Percentiles rank a stretch among this genome's conserved stretches.
Evolutionary conservation across 2,888 invertebrate species (phyloP).

Genomic region (Iselma pallidipennis): DNA sequence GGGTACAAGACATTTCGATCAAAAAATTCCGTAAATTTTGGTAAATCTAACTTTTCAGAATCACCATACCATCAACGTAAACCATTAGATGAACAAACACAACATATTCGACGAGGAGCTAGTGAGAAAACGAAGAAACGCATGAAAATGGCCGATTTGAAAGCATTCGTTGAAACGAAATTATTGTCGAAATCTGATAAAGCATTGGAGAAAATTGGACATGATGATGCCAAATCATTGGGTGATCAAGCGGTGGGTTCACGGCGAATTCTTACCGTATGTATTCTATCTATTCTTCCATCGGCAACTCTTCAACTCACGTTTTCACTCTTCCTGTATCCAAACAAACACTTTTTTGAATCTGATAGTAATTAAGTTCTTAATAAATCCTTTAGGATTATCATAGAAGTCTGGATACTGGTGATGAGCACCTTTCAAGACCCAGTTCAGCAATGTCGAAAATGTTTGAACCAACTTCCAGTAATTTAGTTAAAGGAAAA

Average conservation of each 20-base stretch:
- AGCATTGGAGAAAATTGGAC: conserved; percentile 86
- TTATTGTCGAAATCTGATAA: conserved; percentile 89
- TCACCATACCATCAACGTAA: conserved; percentile 55
- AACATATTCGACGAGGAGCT: conserved; percentile 69
- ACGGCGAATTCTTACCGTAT: conserved; percentile 51
- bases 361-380: not conserved
- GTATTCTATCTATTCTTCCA: conserved; percentile 38
- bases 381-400: conserved; percentile 66
- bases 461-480: conserved; percentile 55
- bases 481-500: conserved; percentile 88
- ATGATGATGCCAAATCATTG: conserved; percentile 65
- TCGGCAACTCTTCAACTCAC: conserved; percentile 14
- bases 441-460: conserved; percentile 72
- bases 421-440: conserved; percentile 73
- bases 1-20: conserved; percentile 37
- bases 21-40: conserved; percentile 5
- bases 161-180: conserved; percentile 91
- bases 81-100: conserved; percentile 56
- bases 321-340: conserved; percentile 4
- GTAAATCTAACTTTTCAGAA: conserved; percentile 44
- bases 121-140: conserved; percentile 84
- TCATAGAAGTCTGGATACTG: conserved; percentile 80
- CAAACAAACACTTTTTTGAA: conserved; percentile 3
- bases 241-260: conserved; percentile 70
- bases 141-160: conserved; percentile 90